Percentiles rank a stretch among this genome's conserved stretches.
phyloP scores from a whole-genome alignment of 2,888 invertebrate species.

The Drosophila gaucha region DNA sequence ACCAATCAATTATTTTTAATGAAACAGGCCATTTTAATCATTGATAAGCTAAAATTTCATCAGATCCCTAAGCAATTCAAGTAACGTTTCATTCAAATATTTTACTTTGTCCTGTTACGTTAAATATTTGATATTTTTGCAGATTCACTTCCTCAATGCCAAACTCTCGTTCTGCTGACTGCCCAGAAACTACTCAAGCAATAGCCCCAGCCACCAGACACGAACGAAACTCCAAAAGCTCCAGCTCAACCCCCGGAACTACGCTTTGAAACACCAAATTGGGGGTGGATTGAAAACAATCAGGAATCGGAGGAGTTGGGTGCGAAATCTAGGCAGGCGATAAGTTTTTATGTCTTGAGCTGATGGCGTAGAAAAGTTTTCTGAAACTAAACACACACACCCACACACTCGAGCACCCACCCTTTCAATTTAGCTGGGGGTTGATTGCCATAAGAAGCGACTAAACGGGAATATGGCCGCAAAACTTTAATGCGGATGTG shows the following conservation, averaged over 20 bases:
- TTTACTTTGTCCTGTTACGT: background rate
- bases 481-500: constrained; percentile 67
- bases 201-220: constrained; percentile 15
- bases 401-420: constrained; percentile 19
- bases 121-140: constrained; percentile 22
- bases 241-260: constrained; percentile 35
- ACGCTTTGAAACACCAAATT: constrained; percentile 21
- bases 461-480: constrained; percentile 66
- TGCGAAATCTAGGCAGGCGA: constrained; percentile 57
- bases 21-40: background rate
- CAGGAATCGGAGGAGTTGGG: constrained; percentile 18
- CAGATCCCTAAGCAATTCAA: background rate
- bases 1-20: background rate
- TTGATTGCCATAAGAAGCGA: constrained; percentile 44
- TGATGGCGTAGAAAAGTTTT: constrained; percentile 80
- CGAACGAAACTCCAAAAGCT: constrained; percentile 3
- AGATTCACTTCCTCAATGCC: background rate
- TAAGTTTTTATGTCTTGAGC: constrained; percentile 81
- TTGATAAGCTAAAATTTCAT: background rate
- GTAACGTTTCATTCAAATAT: constrained; percentile 3
- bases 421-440: constrained; percentile 38
- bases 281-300: constrained; percentile 63
- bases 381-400: constrained; percentile 45
- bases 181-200: constrained; percentile 48
- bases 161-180: constrained; percentile 21